Percentiles rank a stretch among this genome's conserved stretches.
Evolutionary conservation across 2,113 vertebrate species (phyloP).

Genomic region (Gobius niger): DNA sequence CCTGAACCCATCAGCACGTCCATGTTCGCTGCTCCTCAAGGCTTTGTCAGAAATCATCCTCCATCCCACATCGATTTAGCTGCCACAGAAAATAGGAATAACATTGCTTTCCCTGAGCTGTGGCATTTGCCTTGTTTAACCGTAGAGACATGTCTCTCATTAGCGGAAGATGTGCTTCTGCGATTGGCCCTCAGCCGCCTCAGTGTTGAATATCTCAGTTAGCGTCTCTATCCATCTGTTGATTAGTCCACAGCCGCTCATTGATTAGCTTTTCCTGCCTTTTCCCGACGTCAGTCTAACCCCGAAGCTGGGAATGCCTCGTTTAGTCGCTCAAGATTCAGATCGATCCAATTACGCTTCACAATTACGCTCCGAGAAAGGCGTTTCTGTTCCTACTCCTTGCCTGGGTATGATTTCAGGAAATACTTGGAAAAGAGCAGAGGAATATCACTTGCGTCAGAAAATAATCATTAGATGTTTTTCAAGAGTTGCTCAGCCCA

Average conservation of each 20-base stretch:
- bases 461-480: too few species aligned
- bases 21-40: constrained; percentile 1
- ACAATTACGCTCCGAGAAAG: neutral
- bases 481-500: too few species aligned
- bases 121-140: constrained; percentile 34
- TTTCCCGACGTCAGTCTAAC: constrained; percentile 17
- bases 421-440: too few species aligned
- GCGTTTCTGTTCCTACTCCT: too few species aligned
- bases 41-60: constrained; percentile 5
- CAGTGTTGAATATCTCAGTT: constrained; percentile 27
- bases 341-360: neutral
- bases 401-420: too few species aligned
- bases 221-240: constrained; percentile 45
- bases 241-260: constrained; percentile 40
- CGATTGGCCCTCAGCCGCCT: constrained; percentile 21
- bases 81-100: constrained; percentile 23
- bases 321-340: constrained; percentile 3
- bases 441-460: too few species aligned
- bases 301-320: constrained; percentile 29
- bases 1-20: constrained; percentile 2
- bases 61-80: constrained; percentile 21
- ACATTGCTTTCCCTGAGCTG: constrained; percentile 7
- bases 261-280: constrained; percentile 32
- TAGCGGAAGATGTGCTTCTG: constrained; percentile 34
- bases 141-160: constrained; percentile 18